Conservation (phyloP, 2,797 vertebrate genomes). For the Esox masquinongy region DNA sequence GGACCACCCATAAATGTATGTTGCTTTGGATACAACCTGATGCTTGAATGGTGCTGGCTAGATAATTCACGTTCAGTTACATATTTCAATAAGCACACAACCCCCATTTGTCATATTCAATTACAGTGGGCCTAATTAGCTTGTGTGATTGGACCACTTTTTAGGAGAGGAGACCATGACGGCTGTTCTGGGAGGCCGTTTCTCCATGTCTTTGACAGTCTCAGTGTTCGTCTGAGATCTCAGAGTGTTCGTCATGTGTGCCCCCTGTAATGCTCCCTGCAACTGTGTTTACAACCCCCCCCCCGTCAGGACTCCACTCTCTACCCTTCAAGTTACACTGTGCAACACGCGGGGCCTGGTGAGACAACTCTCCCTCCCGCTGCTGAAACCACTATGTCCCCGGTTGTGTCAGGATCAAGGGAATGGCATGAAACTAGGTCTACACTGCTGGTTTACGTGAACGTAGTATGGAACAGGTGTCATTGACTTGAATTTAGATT, state of each 20-base stretch:
- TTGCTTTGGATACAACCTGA: not conserved
- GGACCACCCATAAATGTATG: not conserved
- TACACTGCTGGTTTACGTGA: not conserved
- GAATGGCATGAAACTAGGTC: not conserved
- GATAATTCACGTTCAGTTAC: not conserved
- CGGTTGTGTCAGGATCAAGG: constrained; percentile 34
- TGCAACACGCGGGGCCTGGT: constrained; percentile 53
- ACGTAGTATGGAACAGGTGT: not conserved
- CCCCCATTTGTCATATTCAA: constrained; percentile 28
- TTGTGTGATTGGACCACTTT: not conserved
- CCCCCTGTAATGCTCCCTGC: constrained; percentile 50
- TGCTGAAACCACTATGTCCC: constrained; percentile 42
- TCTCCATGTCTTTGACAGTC: constrained; percentile 65
- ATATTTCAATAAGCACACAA: not conserved
- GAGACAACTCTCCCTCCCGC: constrained; percentile 54
- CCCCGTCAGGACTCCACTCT: constrained; percentile 60
- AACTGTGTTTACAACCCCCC: constrained; percentile 64
- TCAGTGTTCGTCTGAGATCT: constrained; percentile 72
- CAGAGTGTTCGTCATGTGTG: constrained; percentile 62
- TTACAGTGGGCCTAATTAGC: constrained; percentile 11
- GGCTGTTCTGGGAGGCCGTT: constrained; percentile 46
- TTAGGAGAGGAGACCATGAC: not conserved
- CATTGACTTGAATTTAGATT: not conserved
- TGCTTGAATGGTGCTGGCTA: not conserved
- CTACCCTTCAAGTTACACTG: constrained; percentile 44